A percentile compares a stretch with the other conserved stretches of the same genome.
Conservation (phyloP, 2,113 vertebrate genomes). For the Calyptommatus sinebrachiatus region DNA sequence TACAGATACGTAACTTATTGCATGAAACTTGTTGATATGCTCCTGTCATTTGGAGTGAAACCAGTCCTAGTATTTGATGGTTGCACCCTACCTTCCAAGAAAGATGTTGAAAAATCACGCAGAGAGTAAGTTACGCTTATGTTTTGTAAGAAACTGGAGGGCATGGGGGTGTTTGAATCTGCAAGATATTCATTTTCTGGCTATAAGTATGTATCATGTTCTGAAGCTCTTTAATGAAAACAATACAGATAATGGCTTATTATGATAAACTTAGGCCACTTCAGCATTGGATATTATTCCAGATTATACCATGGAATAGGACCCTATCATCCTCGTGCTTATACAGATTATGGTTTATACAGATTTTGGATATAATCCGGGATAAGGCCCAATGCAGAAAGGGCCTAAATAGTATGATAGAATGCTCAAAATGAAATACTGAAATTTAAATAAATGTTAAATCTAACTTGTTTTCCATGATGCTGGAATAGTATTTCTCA, state of each 20-base stretch:
- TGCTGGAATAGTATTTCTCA: too few relatives aligned
- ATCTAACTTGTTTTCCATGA: background rate
- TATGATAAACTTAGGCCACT: background rate
- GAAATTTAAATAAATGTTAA: background rate
- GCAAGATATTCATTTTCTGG: background rate
- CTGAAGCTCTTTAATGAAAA: background rate
- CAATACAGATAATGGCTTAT: background rate
- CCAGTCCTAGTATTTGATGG: constrained; percentile 96
- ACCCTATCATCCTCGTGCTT: too few relatives aligned
- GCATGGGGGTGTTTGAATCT: background rate
- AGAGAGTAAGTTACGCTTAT: constrained; percentile 82
- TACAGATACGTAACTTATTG: constrained; percentile 91
- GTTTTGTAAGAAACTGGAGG: background rate
- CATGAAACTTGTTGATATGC: constrained; percentile 96
- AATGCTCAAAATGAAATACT: background rate
- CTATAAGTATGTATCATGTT: background rate
- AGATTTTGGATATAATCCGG: too few relatives aligned
- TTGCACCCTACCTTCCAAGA: constrained; percentile 92
- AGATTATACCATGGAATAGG: too few relatives aligned
- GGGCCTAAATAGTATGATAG: too few relatives aligned
- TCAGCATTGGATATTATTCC: too few relatives aligned
- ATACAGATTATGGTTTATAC: too few relatives aligned
- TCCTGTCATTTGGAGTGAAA: constrained; percentile 84
- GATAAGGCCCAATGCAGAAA: too few relatives aligned
- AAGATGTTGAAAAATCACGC: constrained; percentile 89